A percentile compares a stretch with the other conserved stretches of the same genome.
Conservation (phyloP, 2,797 vertebrate species). For the Selene dorsalis region DNA sequence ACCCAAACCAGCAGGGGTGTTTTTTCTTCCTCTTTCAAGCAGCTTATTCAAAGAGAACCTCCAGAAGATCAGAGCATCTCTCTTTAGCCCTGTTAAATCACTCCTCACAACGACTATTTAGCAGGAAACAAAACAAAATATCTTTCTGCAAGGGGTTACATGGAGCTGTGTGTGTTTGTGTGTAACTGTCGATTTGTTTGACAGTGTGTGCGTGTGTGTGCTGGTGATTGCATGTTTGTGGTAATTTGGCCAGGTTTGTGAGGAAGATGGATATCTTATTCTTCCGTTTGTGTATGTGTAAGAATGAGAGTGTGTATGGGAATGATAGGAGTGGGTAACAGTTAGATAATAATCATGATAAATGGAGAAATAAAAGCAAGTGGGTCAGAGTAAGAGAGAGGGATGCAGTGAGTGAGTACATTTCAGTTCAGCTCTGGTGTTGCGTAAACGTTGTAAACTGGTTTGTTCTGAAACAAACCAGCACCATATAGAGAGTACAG, state of each 20-base stretch:
- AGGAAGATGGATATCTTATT: constrained; percentile 20
- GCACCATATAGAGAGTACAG: neutral
- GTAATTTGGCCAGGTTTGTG: constrained; percentile 22
- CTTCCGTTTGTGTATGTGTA: neutral
- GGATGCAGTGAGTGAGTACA: constrained; percentile 12
- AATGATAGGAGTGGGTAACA: constrained; percentile 12
- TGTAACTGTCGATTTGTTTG: neutral
- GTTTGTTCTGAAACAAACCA: constrained; percentile 1
- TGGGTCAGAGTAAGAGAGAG: constrained; percentile 15
- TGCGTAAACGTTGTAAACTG: constrained; percentile 6
- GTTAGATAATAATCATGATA: constrained; percentile 12
- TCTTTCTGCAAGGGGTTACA: constrained; percentile 33
- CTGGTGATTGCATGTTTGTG: constrained; percentile 5
- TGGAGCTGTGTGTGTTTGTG: constrained; percentile 11
- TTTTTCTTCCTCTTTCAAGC: constrained; percentile 59
- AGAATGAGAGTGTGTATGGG: neutral
- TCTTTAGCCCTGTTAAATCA: constrained; percentile 63
- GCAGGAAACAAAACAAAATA: constrained; percentile 54
- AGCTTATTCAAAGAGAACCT: constrained; percentile 63
- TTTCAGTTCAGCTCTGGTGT: constrained; percentile 14
- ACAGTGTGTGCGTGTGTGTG: neutral
- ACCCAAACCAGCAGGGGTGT: constrained; percentile 47
- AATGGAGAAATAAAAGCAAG: constrained; percentile 13
- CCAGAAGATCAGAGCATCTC: constrained; percentile 68
- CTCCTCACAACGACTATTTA: constrained; percentile 55